Evolutionary conservation across 2,113 vertebrate genomes (phyloP), one percentile per base, ranked within the genome.

Genomic region (Siphamia tubifer): DNA sequence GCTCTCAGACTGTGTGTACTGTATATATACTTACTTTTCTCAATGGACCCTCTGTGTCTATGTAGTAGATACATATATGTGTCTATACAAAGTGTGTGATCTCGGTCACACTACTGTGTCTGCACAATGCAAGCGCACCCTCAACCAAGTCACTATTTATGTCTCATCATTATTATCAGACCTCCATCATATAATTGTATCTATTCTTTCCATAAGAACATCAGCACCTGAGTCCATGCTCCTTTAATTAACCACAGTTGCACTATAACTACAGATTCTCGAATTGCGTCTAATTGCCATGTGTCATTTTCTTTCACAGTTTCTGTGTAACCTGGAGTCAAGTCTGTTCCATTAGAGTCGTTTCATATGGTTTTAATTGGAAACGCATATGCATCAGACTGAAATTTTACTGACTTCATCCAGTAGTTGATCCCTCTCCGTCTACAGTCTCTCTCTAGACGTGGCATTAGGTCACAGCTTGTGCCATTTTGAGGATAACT

Each of bases 341-440:
- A 13, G 15, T 63, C 48, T 17, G 38, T 45, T 53, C 34, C 51
- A 54, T 67, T 62, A 21, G 20, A 42, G 52, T 34, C 49, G 56
- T 52, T 56, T 68, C 58, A 78, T 36, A 51, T 86, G 73, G 62
- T 70, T 78, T 72, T 82, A 48, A 82, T 89, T 82, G 38, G 12
- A 56, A 64, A 23, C 24, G 31, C 67, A 68, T 48, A 76, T 71
- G 52, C 67, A 64, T 56, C 42, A 48, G 42, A 16, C 49, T 45
- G 43, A 54, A 30, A 36, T 69, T 76, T 74, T 52, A 77, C 66
- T 66, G 51, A 27, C 55, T 61, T 31, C 47, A 17, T 55, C 54
- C 67, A 45, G 79, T 57, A 72, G 88, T 53, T 20, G 52, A 69
- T 66, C 36, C 53, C 40, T 70, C 51, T 65, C 42, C 40, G 60